phyloP scores from a whole-genome alignment of 1,140 invertebrate species.

The Tenebrio molitor region DNA sequence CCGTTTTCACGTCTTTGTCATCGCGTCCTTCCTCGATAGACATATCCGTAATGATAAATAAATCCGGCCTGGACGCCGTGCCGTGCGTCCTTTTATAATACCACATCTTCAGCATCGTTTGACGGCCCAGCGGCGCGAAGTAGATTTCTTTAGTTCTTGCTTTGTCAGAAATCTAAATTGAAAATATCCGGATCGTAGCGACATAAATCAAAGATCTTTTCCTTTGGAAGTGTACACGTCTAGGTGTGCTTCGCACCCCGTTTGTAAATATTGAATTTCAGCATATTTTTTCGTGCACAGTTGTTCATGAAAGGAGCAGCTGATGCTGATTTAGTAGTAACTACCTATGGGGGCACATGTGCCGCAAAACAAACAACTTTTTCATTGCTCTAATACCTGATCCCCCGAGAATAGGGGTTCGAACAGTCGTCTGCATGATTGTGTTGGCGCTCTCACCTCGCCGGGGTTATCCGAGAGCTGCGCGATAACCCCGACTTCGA shows the following conservation, averaged over 20 bases:
- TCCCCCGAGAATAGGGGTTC: constrained; percentile 41
- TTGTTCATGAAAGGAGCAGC: constrained; percentile 56
- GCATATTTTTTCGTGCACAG: constrained; percentile 52
- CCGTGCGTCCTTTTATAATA: too few species aligned
- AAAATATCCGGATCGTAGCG: background rate
- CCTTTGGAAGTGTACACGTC: background rate
- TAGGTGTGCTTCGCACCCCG: constrained; percentile 6
- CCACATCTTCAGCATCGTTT: too few species aligned
- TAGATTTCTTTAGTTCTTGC: too few species aligned
- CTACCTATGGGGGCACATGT: constrained; percentile 54
- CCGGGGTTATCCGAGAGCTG: constrained; percentile 19
- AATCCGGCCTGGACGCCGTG: too few species aligned
- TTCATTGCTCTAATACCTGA: constrained; percentile 57
- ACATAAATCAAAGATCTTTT: constrained; percentile 11
- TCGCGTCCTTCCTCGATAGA: too few species aligned
- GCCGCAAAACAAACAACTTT: constrained; percentile 57
- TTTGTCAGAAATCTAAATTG: too few species aligned
- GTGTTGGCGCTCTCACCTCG: constrained; percentile 24
- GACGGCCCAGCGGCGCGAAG: too few species aligned
- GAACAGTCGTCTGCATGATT: constrained; percentile 22
- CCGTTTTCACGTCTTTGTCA: too few species aligned
- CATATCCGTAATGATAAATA: too few species aligned
- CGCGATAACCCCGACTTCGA: constrained; percentile 1
- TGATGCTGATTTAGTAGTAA: constrained; percentile 55
- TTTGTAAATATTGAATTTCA: constrained; percentile 46